Conservation (phyloP, 2,113 vertebrate genomes). For the Hydrolagus affinis region DNA sequence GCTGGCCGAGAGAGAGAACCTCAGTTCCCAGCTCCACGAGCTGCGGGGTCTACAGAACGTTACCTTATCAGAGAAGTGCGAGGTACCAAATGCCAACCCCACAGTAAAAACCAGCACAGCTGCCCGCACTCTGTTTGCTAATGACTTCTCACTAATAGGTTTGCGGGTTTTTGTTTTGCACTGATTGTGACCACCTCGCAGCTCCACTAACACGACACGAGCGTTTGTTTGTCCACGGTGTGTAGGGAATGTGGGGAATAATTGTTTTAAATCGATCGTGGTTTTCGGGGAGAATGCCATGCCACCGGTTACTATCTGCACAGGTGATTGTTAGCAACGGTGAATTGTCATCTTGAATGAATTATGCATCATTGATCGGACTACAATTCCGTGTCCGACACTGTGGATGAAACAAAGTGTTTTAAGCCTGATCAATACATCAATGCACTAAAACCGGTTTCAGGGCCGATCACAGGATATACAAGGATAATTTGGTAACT, state of each 20-base stretch:
- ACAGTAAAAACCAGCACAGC: conserved; percentile 30
- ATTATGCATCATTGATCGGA: not conserved
- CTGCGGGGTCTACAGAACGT: conserved; percentile 67
- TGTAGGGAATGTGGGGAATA: not conserved
- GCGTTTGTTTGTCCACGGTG: not conserved
- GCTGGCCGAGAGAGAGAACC: conserved; percentile 63
- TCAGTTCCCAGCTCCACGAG: conserved; percentile 63
- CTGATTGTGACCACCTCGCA: not conserved
- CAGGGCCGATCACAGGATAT: too few species aligned
- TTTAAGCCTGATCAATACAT: not conserved
- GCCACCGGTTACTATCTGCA: not conserved
- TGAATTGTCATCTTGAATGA: not conserved
- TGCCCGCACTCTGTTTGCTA: conserved; percentile 15
- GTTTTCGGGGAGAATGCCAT: not conserved
- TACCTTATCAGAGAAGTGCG: conserved; percentile 69
- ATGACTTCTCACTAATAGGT: conserved; percentile 3
- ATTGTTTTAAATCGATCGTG: not conserved
- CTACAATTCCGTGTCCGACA: not conserved
- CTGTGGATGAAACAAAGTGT: not conserved
- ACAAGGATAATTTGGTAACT: too few species aligned
- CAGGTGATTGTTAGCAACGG: not conserved
- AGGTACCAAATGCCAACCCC: conserved; percentile 54
- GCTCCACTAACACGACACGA: not conserved
- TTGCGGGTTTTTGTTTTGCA: not conserved
- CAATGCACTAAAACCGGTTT: too few species aligned